phyloP scores from a whole-genome alignment of 2,113 vertebrate genomes.

The Ophthalmolycus amberensis region DNA sequence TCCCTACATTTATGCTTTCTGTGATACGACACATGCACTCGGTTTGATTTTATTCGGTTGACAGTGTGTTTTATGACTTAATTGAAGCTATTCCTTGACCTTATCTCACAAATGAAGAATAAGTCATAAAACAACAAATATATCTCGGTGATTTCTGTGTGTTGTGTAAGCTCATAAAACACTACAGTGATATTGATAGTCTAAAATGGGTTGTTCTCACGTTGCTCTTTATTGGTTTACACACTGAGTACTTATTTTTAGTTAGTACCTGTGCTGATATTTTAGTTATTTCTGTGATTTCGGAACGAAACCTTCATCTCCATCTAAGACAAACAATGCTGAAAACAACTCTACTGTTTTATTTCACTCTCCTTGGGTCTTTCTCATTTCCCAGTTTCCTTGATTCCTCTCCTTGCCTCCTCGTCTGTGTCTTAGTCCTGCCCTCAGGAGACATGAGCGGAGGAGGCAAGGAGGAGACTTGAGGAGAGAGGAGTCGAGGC shows the following conservation, averaged over 20 bases:
- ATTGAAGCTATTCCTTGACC: background rate
- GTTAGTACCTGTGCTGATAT: background rate
- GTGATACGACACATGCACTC: background rate
- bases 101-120: slow-evolving; percentile 33
- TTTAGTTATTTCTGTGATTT: background rate
- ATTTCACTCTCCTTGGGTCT: too few relatives aligned
- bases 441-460: too few relatives aligned
- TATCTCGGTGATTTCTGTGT: background rate
- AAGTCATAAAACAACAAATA: slow-evolving; percentile 4
- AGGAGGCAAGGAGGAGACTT: too few relatives aligned
- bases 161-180: slow-evolving; percentile 4
- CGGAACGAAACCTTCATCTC: background rate
- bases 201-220: background rate
- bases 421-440: too few relatives aligned
- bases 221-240: background rate
- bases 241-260: background rate
- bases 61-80: slow-evolving; percentile 23
- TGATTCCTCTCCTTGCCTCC: too few relatives aligned
- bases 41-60: background rate
- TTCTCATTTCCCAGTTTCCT: too few relatives aligned
- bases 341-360: background rate
- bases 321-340: background rate
- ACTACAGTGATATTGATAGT: background rate
- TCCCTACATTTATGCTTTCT: background rate
- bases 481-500: background rate